phyloP scores from a whole-genome alignment of 2,888 invertebrate genomes.

The Apantesis nais region DNA sequence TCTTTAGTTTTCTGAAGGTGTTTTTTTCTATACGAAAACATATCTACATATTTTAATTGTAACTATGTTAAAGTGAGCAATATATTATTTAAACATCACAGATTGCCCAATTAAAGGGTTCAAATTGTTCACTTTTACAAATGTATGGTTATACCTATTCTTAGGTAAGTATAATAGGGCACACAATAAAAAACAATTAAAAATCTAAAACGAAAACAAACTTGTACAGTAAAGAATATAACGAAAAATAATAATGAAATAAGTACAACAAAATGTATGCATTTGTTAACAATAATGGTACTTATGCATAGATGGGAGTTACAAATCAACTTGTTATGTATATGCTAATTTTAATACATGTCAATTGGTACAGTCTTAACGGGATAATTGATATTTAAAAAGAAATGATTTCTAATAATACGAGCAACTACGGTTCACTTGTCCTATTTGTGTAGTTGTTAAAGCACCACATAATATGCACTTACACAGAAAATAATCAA shows the following conservation, averaged over 20 bases:
- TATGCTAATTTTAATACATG: conserved; percentile 56
- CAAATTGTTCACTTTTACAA: conserved; percentile 34
- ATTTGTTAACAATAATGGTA: conserved; percentile 58
- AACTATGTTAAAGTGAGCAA: conserved; percentile 76
- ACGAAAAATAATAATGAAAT: conserved; percentile 54
- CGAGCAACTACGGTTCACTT: conserved; percentile 41
- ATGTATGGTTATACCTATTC: conserved; percentile 26
- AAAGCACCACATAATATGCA: conserved; percentile 72
- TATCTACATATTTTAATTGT: conserved; percentile 46
- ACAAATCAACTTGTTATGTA: conserved; percentile 50
- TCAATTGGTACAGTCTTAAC: conserved; percentile 56
- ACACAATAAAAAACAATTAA: conserved; percentile 35
- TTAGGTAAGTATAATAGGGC: conserved; percentile 26
- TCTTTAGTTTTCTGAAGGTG: conserved; percentile 7
- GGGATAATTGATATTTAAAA: conserved; percentile 38
- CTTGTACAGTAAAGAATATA: conserved; percentile 45
- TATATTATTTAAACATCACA: conserved; percentile 70
- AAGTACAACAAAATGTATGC: conserved; percentile 70
- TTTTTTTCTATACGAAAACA: conserved; percentile 34
- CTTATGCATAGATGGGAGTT: conserved; percentile 55
- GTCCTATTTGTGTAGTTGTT: conserved; percentile 41
- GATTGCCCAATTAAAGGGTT: conserved; percentile 47
- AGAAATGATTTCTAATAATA: conserved; percentile 28
- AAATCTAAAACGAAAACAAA: conserved; percentile 41
- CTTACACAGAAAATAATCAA: conserved; percentile 60